Evolutionary conservation across 1,140 invertebrate species (phyloP).

Genomic region (Brachionus plicatilis): DNA sequence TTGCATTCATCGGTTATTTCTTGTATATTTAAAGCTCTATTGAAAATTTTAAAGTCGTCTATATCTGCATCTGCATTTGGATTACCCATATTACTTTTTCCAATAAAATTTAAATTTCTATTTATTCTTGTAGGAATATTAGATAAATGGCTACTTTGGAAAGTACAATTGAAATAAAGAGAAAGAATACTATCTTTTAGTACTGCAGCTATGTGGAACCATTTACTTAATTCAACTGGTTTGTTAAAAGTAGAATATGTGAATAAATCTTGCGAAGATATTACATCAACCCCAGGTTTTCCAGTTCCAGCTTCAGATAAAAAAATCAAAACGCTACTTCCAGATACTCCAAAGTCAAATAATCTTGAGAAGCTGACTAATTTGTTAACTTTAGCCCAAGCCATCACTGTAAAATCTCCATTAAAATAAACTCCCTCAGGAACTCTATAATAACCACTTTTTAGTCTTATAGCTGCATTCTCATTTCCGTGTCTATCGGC

Average conservation of each 20-base stretch:
- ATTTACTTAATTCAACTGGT: background rate
- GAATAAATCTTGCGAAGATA: background rate
- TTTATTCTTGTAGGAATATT: background rate
- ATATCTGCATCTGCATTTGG: background rate
- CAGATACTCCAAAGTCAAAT: background rate
- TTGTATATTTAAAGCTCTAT: background rate
- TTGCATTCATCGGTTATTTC: constrained; percentile 4
- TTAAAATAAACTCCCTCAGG: background rate
- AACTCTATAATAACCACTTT: background rate
- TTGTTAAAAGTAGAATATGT: background rate
- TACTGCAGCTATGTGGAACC: constrained; percentile 17
- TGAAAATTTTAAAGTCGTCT: constrained; percentile 19
- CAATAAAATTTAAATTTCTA: constrained; percentile 1
- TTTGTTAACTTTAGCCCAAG: background rate
- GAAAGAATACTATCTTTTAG: background rate
- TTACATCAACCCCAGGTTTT: background rate
- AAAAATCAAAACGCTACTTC: background rate
- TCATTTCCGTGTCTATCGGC: background rate
- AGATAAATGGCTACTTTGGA: background rate
- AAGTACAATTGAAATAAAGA: background rate
- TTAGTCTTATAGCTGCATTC: background rate
- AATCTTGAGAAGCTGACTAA: background rate
- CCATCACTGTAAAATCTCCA: constrained; percentile 13
- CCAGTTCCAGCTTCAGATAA: background rate
- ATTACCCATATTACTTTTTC: background rate